A percentile compares a stretch with the other conserved stretches of the same genome.
These are phyloP conservation scores for Dendrolimus houi DNA, from an alignment of 2,888 invertebrate genomes.

Conservation along the genomic window DNA sequence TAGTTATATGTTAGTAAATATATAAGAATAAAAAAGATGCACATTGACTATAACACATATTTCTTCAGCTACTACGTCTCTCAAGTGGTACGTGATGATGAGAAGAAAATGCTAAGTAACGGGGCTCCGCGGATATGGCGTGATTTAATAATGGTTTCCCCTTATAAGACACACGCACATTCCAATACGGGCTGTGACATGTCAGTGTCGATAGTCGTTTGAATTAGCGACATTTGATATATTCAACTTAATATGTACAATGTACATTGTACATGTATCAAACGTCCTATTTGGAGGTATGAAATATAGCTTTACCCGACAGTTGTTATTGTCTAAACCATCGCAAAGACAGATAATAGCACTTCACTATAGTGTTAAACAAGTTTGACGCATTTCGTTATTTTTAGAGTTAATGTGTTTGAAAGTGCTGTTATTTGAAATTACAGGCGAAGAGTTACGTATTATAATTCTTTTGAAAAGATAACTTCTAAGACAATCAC, in stretches of 20 bases:
- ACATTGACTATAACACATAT: too few relatives aligned
- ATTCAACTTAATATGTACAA: background rate
- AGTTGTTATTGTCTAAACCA: background rate
- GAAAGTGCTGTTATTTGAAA: conserved; percentile 5
- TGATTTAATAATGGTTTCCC: conserved; percentile 59
- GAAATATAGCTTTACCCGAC: background rate
- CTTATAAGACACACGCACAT: conserved; percentile 45
- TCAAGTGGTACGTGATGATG: conserved; percentile 22
- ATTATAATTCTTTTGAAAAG: background rate
- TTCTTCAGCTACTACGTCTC: conserved; percentile 5
- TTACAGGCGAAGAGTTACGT: conserved; percentile 14
- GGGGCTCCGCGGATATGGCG: conserved; percentile 53
- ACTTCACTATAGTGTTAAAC: background rate
- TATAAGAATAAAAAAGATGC: too few relatives aligned
- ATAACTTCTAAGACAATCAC: background rate
- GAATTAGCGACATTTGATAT: conserved; percentile 22
- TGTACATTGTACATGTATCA: too few relatives aligned
- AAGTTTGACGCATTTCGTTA: background rate
- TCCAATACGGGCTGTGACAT: conserved; percentile 19
- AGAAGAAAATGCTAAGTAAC: conserved; percentile 46
- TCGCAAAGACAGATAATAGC: background rate
- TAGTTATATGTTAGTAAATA: too few relatives aligned
- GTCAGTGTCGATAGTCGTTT: conserved; percentile 31
- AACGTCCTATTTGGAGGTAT: background rate
- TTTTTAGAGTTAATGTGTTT: background rate